These are phyloP conservation scores for Zaprionus gabonicus DNA, from an alignment of 1,140 invertebrate species.

Conservation along the genomic window DNA sequence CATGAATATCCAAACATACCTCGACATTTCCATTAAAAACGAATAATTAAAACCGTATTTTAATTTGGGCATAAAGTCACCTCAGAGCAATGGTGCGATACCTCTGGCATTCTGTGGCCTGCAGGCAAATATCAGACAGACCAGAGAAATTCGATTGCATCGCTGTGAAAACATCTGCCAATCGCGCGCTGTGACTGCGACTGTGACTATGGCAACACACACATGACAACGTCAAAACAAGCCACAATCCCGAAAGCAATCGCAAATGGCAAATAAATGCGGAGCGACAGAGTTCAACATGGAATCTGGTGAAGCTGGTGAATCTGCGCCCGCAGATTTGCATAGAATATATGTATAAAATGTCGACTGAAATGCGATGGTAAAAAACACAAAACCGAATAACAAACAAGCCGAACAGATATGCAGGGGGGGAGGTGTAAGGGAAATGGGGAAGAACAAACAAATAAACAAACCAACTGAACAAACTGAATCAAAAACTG, in stretches of 20 bases:
- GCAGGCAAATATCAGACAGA: background rate
- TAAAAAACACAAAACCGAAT: slow-evolving; percentile 59
- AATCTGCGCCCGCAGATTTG: slow-evolving; percentile 68
- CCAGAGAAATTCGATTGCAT: slow-evolving; percentile 19
- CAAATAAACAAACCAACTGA: slow-evolving; percentile 56
- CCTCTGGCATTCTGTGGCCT: background rate
- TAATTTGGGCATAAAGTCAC: slow-evolving; percentile 17
- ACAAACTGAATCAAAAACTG: slow-evolving; percentile 51
- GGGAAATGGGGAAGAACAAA: slow-evolving; percentile 21
- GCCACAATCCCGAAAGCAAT: slow-evolving; percentile 58
- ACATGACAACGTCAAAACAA: slow-evolving; percentile 52
- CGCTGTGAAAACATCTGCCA: slow-evolving; percentile 29
- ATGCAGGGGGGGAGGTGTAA: background rate
- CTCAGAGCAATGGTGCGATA: background rate
- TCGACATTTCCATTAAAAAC: background rate
- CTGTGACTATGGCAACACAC: slow-evolving; percentile 17
- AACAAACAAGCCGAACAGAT: slow-evolving; percentile 52
- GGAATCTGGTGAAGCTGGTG: slow-evolving; percentile 25
- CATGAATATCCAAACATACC: too few species aligned
- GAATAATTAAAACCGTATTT: slow-evolving; percentile 5
- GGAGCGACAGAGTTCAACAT: slow-evolving; percentile 52
- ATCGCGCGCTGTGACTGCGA: background rate
- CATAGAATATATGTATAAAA: slow-evolving; percentile 23
- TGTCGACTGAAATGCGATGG: slow-evolving; percentile 18
- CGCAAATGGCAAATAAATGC: slow-evolving; percentile 67